Conservation (phyloP, 2,797 vertebrate genomes). For the Oreortyx pictus region DNA sequence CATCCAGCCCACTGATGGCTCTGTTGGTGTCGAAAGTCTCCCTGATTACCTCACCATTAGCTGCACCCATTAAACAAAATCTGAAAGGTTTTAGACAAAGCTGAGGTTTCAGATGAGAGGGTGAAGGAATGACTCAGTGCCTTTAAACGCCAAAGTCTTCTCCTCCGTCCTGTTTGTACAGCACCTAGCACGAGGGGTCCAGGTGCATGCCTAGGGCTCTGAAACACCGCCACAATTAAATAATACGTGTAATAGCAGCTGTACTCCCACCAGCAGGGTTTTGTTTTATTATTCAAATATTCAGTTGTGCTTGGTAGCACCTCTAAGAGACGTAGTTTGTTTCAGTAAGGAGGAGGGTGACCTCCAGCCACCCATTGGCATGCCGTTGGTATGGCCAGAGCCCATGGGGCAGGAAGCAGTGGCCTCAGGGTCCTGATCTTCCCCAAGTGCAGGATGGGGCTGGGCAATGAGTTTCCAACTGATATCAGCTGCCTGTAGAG, state of each 20-base stretch:
- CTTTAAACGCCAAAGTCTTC: constrained; percentile 71
- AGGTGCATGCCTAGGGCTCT: constrained; percentile 74
- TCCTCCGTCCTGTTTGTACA: constrained; percentile 74
- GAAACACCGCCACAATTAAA: constrained; percentile 71
- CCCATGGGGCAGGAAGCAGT: background rate
- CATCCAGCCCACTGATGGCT: constrained; percentile 59
- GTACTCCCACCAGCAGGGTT: constrained; percentile 70
- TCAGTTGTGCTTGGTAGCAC: background rate
- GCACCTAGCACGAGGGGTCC: constrained; percentile 72
- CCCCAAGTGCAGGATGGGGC: accelerated
- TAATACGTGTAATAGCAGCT: constrained; percentile 72
- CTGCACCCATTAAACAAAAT: constrained; percentile 72
- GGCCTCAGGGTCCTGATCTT: accelerated
- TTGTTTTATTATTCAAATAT: constrained; percentile 50
- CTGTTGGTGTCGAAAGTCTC: constrained; percentile 57
- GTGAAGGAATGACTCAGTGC: constrained; percentile 73
- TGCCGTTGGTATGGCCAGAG: accelerated
- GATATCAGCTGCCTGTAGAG: background rate
- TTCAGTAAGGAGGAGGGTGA: background rate
- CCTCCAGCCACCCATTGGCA: background rate
- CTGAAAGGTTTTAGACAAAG: constrained; percentile 70
- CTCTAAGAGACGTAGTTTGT: background rate
- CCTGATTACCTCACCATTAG: constrained; percentile 69
- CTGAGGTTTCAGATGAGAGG: constrained; percentile 75
- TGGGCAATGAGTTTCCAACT: background rate